Evolutionary conservation across 2,797 vertebrate genomes (phyloP).

Genomic region (Tarsius wallacei): DNA sequence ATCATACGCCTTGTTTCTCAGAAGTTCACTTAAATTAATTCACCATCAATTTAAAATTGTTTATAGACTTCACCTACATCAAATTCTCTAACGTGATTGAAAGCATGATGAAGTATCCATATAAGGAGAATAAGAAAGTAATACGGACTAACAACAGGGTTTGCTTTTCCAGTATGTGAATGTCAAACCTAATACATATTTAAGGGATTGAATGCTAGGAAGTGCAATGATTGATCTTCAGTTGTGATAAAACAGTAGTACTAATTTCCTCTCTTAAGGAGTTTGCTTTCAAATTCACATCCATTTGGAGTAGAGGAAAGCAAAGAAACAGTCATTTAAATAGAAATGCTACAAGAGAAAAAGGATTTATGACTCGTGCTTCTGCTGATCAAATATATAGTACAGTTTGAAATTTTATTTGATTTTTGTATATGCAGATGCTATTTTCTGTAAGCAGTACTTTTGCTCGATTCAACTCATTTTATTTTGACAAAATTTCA

Average conservation of each 20-base stretch:
- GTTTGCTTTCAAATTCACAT: slow-evolving; percentile 40
- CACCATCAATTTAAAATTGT: slow-evolving; percentile 32
- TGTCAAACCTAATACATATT: not conserved
- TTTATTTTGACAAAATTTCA: slow-evolving; percentile 67
- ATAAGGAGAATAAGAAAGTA: not conserved
- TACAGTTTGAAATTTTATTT: slow-evolving; percentile 37
- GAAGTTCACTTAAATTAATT: slow-evolving; percentile 21
- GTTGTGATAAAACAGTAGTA: not conserved
- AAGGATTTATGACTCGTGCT: slow-evolving; percentile 1
- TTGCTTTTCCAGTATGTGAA: not conserved
- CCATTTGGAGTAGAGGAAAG: not conserved
- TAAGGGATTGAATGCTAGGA: not conserved
- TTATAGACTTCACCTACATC: not conserved
- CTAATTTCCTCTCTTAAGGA: slow-evolving; percentile 25
- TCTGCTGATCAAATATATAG: slow-evolving; percentile 59
- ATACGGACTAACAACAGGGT: not conserved
- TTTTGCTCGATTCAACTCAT: not conserved
- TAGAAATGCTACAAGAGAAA: not conserved
- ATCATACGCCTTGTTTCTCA: not conserved
- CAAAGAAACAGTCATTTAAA: slow-evolving; percentile 27
- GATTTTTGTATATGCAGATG: not conserved
- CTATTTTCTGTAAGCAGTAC: not conserved
- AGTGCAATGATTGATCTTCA: not conserved
- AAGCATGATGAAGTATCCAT: not conserved
- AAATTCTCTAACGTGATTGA: not conserved